These are phyloP conservation scores for Ctenodactylus gundi DNA, from an alignment of 2,113 vertebrate species.

Conservation along the genomic window DNA sequence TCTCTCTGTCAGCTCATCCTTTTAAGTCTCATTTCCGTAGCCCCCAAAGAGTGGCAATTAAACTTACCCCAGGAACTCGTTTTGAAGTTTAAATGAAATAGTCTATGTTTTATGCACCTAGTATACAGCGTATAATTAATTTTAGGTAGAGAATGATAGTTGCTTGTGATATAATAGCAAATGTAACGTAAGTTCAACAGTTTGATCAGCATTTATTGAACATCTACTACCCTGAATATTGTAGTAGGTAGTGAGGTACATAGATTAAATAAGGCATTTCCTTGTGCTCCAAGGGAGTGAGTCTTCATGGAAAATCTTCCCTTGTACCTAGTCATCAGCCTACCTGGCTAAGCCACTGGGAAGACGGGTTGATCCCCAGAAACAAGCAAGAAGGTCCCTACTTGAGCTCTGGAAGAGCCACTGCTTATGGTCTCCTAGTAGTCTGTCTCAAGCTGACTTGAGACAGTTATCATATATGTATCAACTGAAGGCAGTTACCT, in stretches of 20 bases:
- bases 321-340: not conserved
- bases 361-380: not conserved
- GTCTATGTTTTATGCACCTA: not conserved
- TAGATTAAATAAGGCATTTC: not conserved
- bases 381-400: not conserved
- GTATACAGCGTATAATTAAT: not conserved
- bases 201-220: not conserved
- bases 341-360: not conserved
- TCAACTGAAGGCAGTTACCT: constrained; percentile 28
- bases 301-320: not conserved
- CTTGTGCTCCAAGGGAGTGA: not conserved
- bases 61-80: not conserved
- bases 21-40: constrained; percentile 33
- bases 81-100: constrained; percentile 20
- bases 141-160: not conserved
- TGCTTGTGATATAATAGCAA: not conserved
- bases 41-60: not conserved
- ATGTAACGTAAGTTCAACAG: not conserved
- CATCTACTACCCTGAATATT: not conserved
- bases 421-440: not conserved
- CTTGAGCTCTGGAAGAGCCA: not conserved
- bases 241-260: not conserved
- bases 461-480: not conserved
- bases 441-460: not conserved
- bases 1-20: not conserved